These are phyloP conservation scores for Hydractinia echinata DNA, from an alignment of 30 jellyfish, hydroid and myxozoan genomes.

Conservation along the genomic window DNA sequence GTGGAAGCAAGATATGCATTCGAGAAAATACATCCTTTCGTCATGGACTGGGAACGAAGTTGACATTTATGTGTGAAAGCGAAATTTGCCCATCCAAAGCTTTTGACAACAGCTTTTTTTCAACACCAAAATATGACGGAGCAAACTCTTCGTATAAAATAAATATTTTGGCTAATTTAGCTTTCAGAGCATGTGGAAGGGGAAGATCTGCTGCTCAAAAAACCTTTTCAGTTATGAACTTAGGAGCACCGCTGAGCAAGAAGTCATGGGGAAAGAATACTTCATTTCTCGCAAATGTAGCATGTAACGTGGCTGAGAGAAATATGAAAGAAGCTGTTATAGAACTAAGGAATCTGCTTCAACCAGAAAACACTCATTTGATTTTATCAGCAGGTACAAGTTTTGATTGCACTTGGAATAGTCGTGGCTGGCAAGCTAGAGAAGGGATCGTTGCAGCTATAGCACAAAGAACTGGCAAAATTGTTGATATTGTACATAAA, in stretches of 20 bases:
- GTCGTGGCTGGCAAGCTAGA: conserved; percentile 22
- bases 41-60: conserved; percentile 1
- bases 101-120: background rate
- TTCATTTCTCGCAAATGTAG: background rate
- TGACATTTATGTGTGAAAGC: background rate
- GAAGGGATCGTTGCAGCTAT: conserved; percentile 25
- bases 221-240: background rate
- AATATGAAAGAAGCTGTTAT: background rate
- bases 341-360: background rate
- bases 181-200: conserved; percentile 13
- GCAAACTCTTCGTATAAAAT: background rate
- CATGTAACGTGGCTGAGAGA: background rate
- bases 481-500: conserved; percentile 1
- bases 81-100: background rate
- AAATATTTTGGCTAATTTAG: background rate
- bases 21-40: background rate
- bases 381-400: conserved; percentile 1
- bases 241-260: background rate
- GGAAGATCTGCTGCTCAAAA: conserved; percentile 27
- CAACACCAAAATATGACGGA: background rate
- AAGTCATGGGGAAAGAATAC: background rate
- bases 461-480: background rate
- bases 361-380: background rate
- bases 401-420: conserved; percentile 22
- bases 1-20: too few relatives aligned